Evolutionary conservation across 2,797 vertebrate species (phyloP), one percentile per base, ranked within the genome.

Genomic region (Pseudochromis fuscus): DNA sequence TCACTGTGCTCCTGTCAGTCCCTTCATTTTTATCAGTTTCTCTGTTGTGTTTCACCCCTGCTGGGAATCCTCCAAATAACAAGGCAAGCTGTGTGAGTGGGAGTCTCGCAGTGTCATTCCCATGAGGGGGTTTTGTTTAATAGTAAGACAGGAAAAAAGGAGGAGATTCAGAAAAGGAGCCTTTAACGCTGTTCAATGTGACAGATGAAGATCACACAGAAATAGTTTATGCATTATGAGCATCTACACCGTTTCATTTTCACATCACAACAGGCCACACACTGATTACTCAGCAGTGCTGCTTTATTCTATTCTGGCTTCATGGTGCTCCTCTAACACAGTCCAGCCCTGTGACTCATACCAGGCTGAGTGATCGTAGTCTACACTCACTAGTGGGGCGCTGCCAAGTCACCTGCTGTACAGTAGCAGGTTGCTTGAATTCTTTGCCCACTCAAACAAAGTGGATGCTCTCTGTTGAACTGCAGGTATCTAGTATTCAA

Each of bases 281-380:
- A 67, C 50, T 42, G 59, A 68, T 75, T 77, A 61, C 62, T 74
- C 81, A 73, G 63, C 67, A 68, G 46, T 7, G 38, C 53, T n/a
- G 56, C 57, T 79, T 44, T 53, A 16, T 62, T 73, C 49, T 79
- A 77, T 72, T 79, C 48, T 69, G 30, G 64, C 55, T 71, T 68
- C 48, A 80, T 80, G 71, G 53, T 62, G 63, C 67, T 85, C 28
- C 64, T 79, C 19, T 60, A 45, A 78, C 52, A 49, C 10, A 40
- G 60, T 23, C 24, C 35, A 23, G 49, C 28, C 24, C 57, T 77
- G 63, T 82, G 78, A 85, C 70, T 86, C 81, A 81, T 35, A 13
- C 35, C 24, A 7, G 1, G 1, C 42, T 60, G 58, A 61, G 40
- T 60, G 74, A 56, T 51, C 16, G 2, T 44, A 55, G 50, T 67